These are phyloP conservation scores for Patiria miniata DNA, from an alignment of 35 echinoderm and acorn worm genomes.

Conservation along the genomic window DNA sequence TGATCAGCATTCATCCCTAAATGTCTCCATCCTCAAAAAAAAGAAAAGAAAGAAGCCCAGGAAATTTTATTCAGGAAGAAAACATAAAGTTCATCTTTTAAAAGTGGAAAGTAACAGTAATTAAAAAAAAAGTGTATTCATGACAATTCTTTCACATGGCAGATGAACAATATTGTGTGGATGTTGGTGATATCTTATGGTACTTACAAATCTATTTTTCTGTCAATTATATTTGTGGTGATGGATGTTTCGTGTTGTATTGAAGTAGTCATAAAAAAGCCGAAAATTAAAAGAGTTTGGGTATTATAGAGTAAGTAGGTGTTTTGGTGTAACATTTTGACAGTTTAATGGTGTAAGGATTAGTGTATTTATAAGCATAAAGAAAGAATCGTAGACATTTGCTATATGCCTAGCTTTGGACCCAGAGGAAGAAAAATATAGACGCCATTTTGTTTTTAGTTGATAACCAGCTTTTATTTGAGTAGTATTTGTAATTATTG, in stretches of 20 bases:
- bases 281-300: background rate
- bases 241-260: background rate
- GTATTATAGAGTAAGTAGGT: background rate
- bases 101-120: too few species aligned
- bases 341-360: background rate
- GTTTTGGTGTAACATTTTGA: constrained; percentile 1
- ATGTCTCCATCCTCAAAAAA: too few species aligned
- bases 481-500: too few species aligned
- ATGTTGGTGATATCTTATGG: background rate
- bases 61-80: too few species aligned
- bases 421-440: background rate
- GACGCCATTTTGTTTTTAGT: too few species aligned
- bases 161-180: background rate
- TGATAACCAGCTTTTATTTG: too few species aligned
- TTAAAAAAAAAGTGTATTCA: too few species aligned
- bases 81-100: too few species aligned
- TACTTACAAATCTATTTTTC: background rate
- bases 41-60: too few species aligned
- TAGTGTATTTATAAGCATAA: too few species aligned
- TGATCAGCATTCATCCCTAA: background rate
- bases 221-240: constrained; percentile 2
- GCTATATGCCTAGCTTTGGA: background rate
- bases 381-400: too few species aligned
- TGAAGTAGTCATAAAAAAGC: background rate
- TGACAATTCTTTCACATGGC: too few species aligned